phyloP scores from a whole-genome alignment of 2,797 vertebrate genomes.

The Denticeps clupeoides region DNA sequence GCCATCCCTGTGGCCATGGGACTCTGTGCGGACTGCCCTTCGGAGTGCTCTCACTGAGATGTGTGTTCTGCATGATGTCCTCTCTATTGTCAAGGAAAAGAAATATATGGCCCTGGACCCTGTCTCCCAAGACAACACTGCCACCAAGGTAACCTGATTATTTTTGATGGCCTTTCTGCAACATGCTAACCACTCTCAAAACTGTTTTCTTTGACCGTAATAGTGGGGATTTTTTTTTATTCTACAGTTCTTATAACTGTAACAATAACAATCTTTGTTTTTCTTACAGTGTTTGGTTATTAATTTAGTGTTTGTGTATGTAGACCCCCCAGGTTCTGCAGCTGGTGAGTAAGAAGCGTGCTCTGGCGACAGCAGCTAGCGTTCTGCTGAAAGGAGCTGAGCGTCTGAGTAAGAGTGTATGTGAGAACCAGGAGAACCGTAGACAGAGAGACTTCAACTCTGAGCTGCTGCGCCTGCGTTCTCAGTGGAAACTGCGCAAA shows the following conservation, averaged over 20 bases:
- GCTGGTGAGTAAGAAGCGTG: slow-evolving; percentile 91
- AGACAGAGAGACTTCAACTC: slow-evolving; percentile 93
- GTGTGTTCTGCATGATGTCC: slow-evolving; percentile 91
- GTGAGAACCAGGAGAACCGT: slow-evolving; percentile 88
- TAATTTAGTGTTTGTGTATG: slow-evolving; percentile 9
- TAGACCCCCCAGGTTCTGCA: slow-evolving; percentile 90
- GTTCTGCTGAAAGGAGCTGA: slow-evolving; percentile 88
- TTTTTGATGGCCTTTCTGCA: too few relatives aligned
- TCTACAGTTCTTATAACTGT: too few relatives aligned
- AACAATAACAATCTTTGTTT: too few relatives aligned
- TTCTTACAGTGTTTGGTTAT: too few relatives aligned
- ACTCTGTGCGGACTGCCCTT: slow-evolving; percentile 88
- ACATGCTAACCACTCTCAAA: too few relatives aligned
- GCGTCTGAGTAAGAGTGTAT: slow-evolving; percentile 82
- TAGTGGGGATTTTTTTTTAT: too few relatives aligned
- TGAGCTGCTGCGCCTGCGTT: slow-evolving; percentile 80
- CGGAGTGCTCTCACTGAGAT: slow-evolving; percentile 86
- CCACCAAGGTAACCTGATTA: slow-evolving; percentile 45
- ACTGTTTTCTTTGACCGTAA: too few relatives aligned
- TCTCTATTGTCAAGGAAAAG: slow-evolving; percentile 90
- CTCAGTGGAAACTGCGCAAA: slow-evolving; percentile 96
- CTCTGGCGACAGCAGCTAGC: slow-evolving; percentile 81
- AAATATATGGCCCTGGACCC: slow-evolving; percentile 96
- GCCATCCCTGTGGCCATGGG: slow-evolving; percentile 95
- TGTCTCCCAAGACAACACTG: slow-evolving; percentile 73